Percentiles rank a stretch among this genome's conserved stretches.
Conservation (phyloP, 2,113 vertebrate species). For the Gymnorhina tibicen region DNA sequence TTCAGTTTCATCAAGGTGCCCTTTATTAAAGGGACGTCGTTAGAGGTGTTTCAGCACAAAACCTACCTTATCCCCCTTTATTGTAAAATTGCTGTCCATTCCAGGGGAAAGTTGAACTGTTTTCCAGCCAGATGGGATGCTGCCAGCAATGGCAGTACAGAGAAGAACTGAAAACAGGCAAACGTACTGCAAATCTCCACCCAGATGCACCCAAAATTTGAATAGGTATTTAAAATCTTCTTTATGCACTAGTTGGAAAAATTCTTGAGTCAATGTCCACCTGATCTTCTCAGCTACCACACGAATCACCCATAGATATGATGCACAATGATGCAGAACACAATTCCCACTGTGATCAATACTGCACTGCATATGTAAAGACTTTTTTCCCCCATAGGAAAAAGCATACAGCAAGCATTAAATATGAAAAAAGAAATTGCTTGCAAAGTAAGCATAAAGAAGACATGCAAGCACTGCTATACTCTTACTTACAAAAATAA, state of each 20-base stretch:
- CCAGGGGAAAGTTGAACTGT: background rate
- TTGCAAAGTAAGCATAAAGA: background rate
- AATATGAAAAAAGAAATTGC: background rate
- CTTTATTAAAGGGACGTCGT: background rate
- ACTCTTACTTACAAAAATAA: background rate
- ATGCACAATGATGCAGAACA: background rate
- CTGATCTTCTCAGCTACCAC: background rate
- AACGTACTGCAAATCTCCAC: background rate
- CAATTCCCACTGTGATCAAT: background rate
- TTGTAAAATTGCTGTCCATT: background rate
- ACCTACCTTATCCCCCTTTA: background rate
- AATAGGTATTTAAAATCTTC: background rate
- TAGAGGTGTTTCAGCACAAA: background rate
- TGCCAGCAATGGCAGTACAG: background rate
- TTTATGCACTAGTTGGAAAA: background rate
- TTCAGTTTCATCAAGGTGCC: background rate
- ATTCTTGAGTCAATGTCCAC: background rate
- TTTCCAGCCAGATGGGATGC: background rate
- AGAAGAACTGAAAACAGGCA: background rate
- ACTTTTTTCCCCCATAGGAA: background rate
- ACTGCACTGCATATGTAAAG: background rate
- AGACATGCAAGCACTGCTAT: background rate
- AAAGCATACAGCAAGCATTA: background rate
- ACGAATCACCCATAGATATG: background rate
- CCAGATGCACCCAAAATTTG: background rate